Conservation (phyloP, 2,888 invertebrate genomes). For the Resseliella maxima region DNA sequence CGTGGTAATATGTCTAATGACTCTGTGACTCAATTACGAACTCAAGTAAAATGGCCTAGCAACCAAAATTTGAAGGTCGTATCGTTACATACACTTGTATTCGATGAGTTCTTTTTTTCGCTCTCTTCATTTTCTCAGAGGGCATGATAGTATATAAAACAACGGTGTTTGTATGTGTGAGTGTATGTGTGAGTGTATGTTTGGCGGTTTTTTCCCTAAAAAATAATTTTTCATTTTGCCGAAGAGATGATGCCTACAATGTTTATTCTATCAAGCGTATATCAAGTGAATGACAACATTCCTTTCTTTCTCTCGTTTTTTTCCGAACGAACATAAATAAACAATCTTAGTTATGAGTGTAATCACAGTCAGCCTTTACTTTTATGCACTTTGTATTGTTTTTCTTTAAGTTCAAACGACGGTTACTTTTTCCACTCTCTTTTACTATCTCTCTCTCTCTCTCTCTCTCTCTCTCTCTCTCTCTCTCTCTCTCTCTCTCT, state of each 20-base stretch:
- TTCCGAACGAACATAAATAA: background rate
- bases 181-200: too few relatives aligned
- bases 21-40: slow-evolving; percentile 43
- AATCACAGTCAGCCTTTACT: background rate
- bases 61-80: slow-evolving; percentile 10
- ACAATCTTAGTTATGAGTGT: background rate
- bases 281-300: too few relatives aligned
- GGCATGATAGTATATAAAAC: too few relatives aligned
- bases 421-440: background rate
- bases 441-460: too few relatives aligned
- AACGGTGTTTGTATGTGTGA: too few relatives aligned
- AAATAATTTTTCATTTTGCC: too few relatives aligned
- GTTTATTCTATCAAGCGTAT: too few relatives aligned
- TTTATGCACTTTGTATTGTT: background rate
- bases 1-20: slow-evolving; percentile 44
- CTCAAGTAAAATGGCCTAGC: slow-evolving; percentile 23
- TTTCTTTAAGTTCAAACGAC: background rate
- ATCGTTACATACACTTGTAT: background rate
- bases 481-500: background rate
- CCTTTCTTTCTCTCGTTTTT: background rate
- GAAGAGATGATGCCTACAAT: too few relatives aligned
- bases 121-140: too few relatives aligned
- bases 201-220: too few relatives aligned
- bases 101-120: background rate
- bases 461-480: background rate